These are phyloP conservation scores for Lanius collurio DNA, from an alignment of 2,113 vertebrate genomes.

Conservation along the genomic window DNA sequence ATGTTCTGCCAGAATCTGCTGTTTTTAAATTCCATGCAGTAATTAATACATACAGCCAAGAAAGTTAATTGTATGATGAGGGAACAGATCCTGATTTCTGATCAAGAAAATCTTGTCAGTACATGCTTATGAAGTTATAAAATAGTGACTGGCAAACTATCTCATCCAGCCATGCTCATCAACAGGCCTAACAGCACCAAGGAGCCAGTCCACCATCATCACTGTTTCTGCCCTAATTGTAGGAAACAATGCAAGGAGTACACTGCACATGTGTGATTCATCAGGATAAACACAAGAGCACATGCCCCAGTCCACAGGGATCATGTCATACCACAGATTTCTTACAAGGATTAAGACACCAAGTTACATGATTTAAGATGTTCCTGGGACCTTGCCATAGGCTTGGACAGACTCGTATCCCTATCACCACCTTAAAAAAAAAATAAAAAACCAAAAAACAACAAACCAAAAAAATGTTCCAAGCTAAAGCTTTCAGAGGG, in stretches of 20 bases:
- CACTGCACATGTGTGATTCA: neutral
- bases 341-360: neutral
- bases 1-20: conserved; percentile 53
- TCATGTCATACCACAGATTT: neutral
- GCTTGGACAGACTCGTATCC: neutral
- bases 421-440: neutral
- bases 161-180: neutral
- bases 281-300: neutral
- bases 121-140: neutral
- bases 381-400: neutral
- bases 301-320: neutral
- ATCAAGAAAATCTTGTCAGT: neutral
- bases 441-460: too few species aligned
- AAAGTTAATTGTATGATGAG: neutral
- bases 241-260: neutral
- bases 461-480: neutral
- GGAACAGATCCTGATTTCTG: conserved; percentile 6
- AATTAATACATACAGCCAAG: conserved; percentile 45
- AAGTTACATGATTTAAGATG: neutral
- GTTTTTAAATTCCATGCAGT: conserved; percentile 43
- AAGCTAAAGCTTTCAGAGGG: neutral
- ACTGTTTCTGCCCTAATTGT: neutral
- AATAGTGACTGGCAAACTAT: neutral
- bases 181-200: neutral
- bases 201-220: neutral